Evolutionary conservation across 2,113 vertebrate genomes (phyloP).

Genomic region (Ceuthmochares aereus): DNA sequence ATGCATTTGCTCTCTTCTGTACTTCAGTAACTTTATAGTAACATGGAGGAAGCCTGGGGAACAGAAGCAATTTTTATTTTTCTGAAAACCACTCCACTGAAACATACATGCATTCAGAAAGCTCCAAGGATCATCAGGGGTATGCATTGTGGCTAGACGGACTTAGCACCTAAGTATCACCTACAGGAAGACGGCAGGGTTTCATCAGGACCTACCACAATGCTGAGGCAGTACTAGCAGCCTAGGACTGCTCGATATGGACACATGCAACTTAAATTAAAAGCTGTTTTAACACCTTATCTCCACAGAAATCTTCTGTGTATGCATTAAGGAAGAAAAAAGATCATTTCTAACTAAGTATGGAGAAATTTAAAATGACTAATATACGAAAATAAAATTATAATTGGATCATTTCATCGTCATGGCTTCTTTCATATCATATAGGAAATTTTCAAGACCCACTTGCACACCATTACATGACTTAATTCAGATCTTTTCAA

Average conservation of each 20-base stretch:
- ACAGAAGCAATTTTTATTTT: neutral
- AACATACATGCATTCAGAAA: neutral
- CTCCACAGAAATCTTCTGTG: neutral
- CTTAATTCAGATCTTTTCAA: neutral
- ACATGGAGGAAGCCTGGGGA: neutral
- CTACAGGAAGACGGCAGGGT: neutral
- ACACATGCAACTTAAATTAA: neutral
- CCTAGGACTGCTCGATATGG: neutral
- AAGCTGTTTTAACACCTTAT: neutral
- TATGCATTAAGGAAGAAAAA: neutral
- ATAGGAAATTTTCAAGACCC: neutral
- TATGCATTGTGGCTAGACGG: rapidly evolving
- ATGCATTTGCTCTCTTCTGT: neutral
- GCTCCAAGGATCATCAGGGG: neutral
- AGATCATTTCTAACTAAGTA: neutral
- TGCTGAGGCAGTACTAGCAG: neutral
- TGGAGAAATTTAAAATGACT: neutral
- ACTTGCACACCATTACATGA: neutral
- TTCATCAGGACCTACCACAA: neutral
- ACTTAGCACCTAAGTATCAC: neutral
- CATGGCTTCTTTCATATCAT: neutral
- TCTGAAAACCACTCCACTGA: neutral
- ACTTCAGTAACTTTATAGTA: neutral
- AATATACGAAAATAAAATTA: neutral
- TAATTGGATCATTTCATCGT: neutral